Conservation (phyloP, 2,113 vertebrate species). For the Colistium nudipinnis region DNA sequence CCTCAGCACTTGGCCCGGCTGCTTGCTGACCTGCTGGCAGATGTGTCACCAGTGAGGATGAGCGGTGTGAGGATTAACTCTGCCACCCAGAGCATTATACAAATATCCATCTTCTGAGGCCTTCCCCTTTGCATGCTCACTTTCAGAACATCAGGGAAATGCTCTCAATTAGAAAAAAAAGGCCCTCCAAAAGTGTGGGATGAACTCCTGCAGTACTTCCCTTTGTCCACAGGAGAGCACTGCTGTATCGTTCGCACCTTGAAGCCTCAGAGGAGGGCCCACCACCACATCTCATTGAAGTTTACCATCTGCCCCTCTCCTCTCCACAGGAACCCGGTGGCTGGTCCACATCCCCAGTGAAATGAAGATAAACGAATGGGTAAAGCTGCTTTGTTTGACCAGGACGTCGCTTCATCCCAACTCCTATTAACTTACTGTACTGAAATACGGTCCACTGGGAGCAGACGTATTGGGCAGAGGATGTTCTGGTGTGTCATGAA, state of each 20-base stretch:
- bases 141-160: slow-evolving; percentile 6
- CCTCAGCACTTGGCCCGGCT: slow-evolving; percentile 19
- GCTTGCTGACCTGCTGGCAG: slow-evolving; percentile 27
- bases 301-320: slow-evolving; percentile 61
- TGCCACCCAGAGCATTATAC: background rate
- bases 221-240: slow-evolving; percentile 46
- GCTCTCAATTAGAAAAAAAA: no score
- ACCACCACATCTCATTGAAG: slow-evolving; percentile 56
- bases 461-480: background rate
- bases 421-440: background rate
- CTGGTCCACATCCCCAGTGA: slow-evolving; percentile 49
- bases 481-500: background rate
- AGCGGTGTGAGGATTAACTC: slow-evolving; percentile 11
- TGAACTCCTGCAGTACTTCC: background rate
- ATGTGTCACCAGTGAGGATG: slow-evolving; percentile 8
- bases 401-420: slow-evolving; percentile 14
- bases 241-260: slow-evolving; percentile 24
- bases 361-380: slow-evolving; percentile 59
- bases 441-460: background rate
- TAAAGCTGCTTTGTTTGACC: slow-evolving; percentile 39
- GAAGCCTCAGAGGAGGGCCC: background rate
- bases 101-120: background rate
- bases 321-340: slow-evolving; percentile 21
- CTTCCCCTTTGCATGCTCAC: background rate
- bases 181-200: no score